These are phyloP conservation scores for Conus betulinus DNA, from an alignment of 1,140 invertebrate species.

Conservation along the genomic window DNA sequence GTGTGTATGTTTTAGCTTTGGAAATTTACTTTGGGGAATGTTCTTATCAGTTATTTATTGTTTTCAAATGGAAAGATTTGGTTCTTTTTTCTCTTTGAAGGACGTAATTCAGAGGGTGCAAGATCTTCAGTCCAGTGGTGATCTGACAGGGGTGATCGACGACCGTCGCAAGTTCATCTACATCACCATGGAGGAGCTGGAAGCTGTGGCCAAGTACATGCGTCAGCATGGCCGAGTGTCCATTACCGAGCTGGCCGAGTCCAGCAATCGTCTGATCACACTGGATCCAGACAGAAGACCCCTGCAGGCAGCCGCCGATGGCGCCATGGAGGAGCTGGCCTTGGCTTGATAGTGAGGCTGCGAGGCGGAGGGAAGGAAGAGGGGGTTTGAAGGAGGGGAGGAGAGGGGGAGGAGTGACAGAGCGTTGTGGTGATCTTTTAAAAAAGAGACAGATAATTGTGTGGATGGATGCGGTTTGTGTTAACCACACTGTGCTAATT, in stretches of 20 bases:
- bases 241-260: constrained; percentile 93
- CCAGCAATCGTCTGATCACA: constrained; percentile 95
- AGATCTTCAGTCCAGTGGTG: constrained; percentile 87
- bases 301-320: background rate
- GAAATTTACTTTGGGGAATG: background rate
- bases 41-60: constrained; percentile 19
- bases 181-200: constrained; percentile 92
- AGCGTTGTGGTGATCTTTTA: too few species aligned
- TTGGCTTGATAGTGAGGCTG: too few species aligned
- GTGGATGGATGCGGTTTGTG: too few species aligned
- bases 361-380: too few species aligned
- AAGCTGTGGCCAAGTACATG: constrained; percentile 96
- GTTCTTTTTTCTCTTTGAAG: constrained; percentile 52
- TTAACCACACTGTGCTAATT: too few species aligned
- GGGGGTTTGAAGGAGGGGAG: too few species aligned
- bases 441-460: too few species aligned
- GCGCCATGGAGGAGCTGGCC: background rate
- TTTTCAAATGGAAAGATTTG: background rate
- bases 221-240: constrained; percentile 95
- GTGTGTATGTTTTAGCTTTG: background rate
- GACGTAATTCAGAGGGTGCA: constrained; percentile 84
- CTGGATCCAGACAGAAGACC: constrained; percentile 76
- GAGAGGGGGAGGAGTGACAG: too few species aligned
- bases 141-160: constrained; percentile 92
- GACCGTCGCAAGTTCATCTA: constrained; percentile 99